Percentiles rank a stretch among this genome's conserved stretches.
These are phyloP conservation scores for Rhynchotus rufescens DNA, from an alignment of 2,797 vertebrate species.

Conservation along the genomic window DNA sequence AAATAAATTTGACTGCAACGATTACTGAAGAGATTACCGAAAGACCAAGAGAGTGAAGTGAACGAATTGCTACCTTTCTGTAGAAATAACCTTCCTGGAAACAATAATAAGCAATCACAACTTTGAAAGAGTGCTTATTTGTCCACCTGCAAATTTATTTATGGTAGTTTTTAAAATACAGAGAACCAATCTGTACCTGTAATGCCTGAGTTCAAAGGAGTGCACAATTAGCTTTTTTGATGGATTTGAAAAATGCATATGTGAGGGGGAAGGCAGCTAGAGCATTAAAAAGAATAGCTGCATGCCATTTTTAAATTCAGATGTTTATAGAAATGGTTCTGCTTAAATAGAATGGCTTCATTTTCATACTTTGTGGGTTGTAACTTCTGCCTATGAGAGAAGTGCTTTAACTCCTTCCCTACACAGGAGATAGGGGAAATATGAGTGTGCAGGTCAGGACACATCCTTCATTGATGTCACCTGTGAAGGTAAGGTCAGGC, in stretches of 20 bases:
- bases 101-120: constrained; percentile 23
- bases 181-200: not conserved
- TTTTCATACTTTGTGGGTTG: not conserved
- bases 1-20: constrained; percentile 8
- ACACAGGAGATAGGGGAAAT: not conserved
- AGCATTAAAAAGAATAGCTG: not conserved
- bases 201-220: not conserved
- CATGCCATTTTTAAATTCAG: not conserved
- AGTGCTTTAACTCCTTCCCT: not conserved
- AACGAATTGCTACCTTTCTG: constrained; percentile 13
- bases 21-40: constrained; percentile 13
- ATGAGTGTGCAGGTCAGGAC: not conserved
- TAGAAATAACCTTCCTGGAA: constrained; percentile 15
- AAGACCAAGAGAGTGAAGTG: not conserved
- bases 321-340: not conserved
- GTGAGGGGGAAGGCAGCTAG: constrained; percentile 10
- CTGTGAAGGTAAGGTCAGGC: not conserved
- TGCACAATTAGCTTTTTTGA: not conserved
- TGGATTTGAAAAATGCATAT: not conserved
- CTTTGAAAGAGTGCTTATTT: constrained; percentile 3
- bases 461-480: accelerated
- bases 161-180: constrained; percentile 8
- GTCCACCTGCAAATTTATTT: constrained; percentile 16
- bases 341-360: not conserved
- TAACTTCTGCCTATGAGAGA: not conserved